A percentile compares a stretch with the other conserved stretches of the same genome.
These are phyloP conservation scores for Acipenser transmontanus DNA, from an alignment of 2,797 vertebrate species.

Conservation along the genomic window DNA sequence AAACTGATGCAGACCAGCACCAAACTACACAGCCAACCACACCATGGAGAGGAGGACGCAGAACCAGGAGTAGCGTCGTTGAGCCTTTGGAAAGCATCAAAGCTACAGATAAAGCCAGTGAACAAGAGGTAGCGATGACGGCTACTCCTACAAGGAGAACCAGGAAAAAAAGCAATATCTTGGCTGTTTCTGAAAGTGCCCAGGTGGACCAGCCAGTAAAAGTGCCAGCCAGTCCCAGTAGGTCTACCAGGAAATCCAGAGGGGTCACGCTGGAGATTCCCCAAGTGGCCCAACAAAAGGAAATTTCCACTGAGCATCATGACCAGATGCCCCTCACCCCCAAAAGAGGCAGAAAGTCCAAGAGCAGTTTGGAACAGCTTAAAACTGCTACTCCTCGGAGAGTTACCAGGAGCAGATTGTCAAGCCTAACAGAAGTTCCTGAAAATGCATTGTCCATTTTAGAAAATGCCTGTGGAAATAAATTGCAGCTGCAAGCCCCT, in stretches of 20 bases:
- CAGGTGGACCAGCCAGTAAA: neutral
- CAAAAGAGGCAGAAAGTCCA: constrained; percentile 50
- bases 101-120: constrained; percentile 9
- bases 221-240: constrained; percentile 30
- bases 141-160: constrained; percentile 31
- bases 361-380: constrained; percentile 8
- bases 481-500: constrained; percentile 45
- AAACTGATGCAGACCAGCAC: constrained; percentile 26
- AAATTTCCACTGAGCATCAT: constrained; percentile 22
- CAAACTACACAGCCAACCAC: constrained; percentile 32
- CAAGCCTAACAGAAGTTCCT: constrained; percentile 37
- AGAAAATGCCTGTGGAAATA: constrained; percentile 47
- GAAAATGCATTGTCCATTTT: constrained; percentile 15
- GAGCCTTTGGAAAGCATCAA: constrained; percentile 23
- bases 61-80: constrained; percentile 17
- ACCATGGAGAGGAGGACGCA: constrained; percentile 32
- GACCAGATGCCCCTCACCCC: constrained; percentile 28
- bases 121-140: constrained; percentile 20
- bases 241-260: constrained; percentile 40
- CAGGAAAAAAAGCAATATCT: constrained; percentile 23
- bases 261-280: constrained; percentile 33
- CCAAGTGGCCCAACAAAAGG: constrained; percentile 41
- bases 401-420: constrained; percentile 44
- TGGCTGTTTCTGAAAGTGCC: constrained; percentile 10
- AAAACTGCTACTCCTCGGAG: constrained; percentile 27